These are phyloP conservation scores for Brassicogethes aeneus DNA, from an alignment of 2,888 invertebrate genomes.

Conservation along the genomic window DNA sequence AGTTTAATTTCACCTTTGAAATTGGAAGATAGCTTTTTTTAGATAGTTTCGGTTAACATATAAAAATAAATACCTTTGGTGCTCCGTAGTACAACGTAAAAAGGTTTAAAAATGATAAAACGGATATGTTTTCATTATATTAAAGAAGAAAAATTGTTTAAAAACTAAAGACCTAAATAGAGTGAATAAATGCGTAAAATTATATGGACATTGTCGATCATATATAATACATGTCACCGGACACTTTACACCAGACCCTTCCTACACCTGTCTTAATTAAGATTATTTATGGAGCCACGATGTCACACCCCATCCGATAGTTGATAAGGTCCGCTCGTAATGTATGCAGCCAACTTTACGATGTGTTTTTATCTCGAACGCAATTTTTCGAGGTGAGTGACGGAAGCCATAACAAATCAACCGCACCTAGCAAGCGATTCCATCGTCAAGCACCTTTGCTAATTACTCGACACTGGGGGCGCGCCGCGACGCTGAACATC, in stretches of 20 bases:
- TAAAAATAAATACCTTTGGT: too few species aligned
- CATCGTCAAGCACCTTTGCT: constrained; percentile 23
- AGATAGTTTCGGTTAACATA: too few species aligned
- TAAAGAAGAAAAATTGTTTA: too few species aligned
- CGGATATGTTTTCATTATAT: too few species aligned
- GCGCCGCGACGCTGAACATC: constrained; percentile 14
- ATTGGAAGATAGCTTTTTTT: too few species aligned
- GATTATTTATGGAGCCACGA: constrained; percentile 30
- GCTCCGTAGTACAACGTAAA: too few species aligned
- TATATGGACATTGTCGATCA: constrained; percentile 11
- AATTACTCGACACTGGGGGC: constrained; percentile 23
- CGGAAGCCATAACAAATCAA: constrained; percentile 24
- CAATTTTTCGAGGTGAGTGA: constrained; percentile 29
- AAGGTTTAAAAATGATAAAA: too few species aligned
- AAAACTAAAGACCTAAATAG: too few species aligned
- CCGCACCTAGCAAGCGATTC: constrained; percentile 18
- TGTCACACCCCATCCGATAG: constrained; percentile 33
- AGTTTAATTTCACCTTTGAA: too few species aligned
- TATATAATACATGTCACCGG: constrained; percentile 28
- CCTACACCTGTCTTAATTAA: constrained; percentile 32
- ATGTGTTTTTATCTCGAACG: constrained; percentile 32
- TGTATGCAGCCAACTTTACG: constrained; percentile 30
- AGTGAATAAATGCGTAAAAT: not conserved
- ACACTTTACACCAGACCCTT: constrained; percentile 28
- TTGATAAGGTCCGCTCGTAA: constrained; percentile 28